Evolutionary conservation across 2,888 invertebrate genomes (phyloP), one percentile per base, ranked within the genome.

Genomic region (Serripes groenlandicus): DNA sequence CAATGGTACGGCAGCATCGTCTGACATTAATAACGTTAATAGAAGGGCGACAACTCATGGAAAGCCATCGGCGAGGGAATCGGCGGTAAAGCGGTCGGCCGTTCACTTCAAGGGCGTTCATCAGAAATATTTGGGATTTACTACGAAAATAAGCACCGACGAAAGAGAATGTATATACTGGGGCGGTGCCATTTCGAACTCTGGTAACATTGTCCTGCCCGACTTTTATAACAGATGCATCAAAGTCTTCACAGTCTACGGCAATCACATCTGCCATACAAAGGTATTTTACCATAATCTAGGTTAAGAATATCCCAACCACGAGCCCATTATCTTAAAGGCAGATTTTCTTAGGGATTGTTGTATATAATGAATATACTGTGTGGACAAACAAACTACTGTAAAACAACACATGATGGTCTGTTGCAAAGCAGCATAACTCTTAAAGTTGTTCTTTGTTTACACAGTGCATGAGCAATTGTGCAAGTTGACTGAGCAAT

Each of bases 161-260:
- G 18, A 26, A 9, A 66, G 34, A 1, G 56, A 52, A 18, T 66
- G 66, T 66, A 34, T 66, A 5, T 75, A 54, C 54, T 75, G 75
- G 74, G 75, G 75, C 26, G 75, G 75, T 2, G 68, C 66, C 35
- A 37, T 75, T 28, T 7, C 34, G 15, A 9, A 26, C 7, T n/a
- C 37, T 1, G 76, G 76, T 21, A 34, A 76, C 3, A 42, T 76
- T 9, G 18, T 76, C 0, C 35, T 76, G 11, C 58, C 76, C 3
- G 76, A 76, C 60, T 76, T 52, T 58, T 76, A 69, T 52, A 76
- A 76, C 32, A 49, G 23, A 23, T 69, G 56, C 23, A 32, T 76
- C 35, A 76, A 76, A 49, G 76, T 76, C 21, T 76, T 76, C 37
- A 70, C 30, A 1, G 32, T n/a, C 9, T 15, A 76, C 18, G 76